Percentiles rank a stretch among this genome's conserved stretches.
These are phyloP conservation scores for Lamellibrachia luymesi DNA, from an alignment of 1,140 invertebrate genomes.

Conservation along the genomic window DNA sequence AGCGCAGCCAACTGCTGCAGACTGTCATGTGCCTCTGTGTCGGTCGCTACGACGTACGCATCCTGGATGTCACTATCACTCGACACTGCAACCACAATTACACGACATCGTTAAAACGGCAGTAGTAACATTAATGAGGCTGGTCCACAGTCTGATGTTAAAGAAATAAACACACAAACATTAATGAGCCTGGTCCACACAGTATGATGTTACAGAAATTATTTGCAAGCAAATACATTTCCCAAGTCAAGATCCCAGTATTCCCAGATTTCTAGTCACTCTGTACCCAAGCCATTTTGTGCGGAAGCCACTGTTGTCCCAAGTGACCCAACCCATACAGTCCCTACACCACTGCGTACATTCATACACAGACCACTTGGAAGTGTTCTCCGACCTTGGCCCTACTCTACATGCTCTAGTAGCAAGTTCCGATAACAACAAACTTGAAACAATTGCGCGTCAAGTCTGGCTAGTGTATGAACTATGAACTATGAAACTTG, in stretches of 20 bases:
- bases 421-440: not conserved
- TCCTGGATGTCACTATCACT: conserved; percentile 74
- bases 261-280: not conserved
- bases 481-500: not conserved
- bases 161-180: not conserved
- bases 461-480: not conserved
- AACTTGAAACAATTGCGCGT: not conserved
- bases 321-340: not conserved
- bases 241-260: not conserved
- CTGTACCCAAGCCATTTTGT: no score
- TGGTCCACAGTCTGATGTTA: not conserved
- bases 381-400: not conserved
- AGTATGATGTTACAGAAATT: not conserved
- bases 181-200: not conserved
- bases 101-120: not conserved
- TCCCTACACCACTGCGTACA: not conserved
- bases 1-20: conserved; percentile 85
- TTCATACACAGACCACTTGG: not conserved
- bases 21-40: conserved; percentile 84
- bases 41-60: conserved; percentile 95
- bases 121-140: not conserved
- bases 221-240: not conserved
- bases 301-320: not conserved
- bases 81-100: not conserved
- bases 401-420: not conserved